Conservation (phyloP, 2,113 vertebrate genomes). For the Catharus minimus region DNA sequence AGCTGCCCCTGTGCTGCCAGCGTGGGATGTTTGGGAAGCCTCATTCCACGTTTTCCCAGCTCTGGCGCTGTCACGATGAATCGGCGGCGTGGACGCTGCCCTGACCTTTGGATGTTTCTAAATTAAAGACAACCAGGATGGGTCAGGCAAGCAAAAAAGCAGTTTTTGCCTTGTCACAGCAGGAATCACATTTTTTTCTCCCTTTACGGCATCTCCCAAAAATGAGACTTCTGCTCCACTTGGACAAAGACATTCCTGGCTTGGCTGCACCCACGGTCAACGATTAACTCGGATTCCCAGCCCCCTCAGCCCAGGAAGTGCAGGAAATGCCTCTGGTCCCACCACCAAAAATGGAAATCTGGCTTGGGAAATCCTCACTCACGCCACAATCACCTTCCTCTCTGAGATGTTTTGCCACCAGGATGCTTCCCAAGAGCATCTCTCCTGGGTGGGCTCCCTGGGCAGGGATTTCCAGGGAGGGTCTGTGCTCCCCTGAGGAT, state of each 20-base stretch:
- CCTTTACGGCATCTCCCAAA: not conserved
- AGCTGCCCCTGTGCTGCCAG: not conserved
- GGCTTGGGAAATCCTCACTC: accelerated
- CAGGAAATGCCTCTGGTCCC: not conserved
- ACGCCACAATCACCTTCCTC: accelerated
- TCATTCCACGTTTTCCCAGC: accelerated
- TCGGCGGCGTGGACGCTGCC: not conserved
- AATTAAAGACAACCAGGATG: not conserved
- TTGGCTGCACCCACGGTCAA: accelerated
- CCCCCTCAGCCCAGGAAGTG: accelerated
- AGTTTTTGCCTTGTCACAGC: not conserved
- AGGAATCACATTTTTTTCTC: not conserved
- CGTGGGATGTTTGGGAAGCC: not conserved
- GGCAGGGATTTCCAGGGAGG: accelerated
- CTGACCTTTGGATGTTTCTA: not conserved
- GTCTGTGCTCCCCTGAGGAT: accelerated
- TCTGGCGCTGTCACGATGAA: accelerated
- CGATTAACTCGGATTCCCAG: not conserved
- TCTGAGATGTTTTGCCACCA: accelerated
- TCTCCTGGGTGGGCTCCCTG: accelerated
- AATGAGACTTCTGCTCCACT: constrained; percentile 13
- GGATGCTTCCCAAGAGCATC: accelerated
- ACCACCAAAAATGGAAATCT: not conserved
- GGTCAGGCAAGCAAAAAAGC: not conserved
- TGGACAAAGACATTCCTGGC: not conserved